phyloP scores from a whole-genome alignment of 2,113 vertebrate genomes.

The Ornithorhynchus anatinus region DNA sequence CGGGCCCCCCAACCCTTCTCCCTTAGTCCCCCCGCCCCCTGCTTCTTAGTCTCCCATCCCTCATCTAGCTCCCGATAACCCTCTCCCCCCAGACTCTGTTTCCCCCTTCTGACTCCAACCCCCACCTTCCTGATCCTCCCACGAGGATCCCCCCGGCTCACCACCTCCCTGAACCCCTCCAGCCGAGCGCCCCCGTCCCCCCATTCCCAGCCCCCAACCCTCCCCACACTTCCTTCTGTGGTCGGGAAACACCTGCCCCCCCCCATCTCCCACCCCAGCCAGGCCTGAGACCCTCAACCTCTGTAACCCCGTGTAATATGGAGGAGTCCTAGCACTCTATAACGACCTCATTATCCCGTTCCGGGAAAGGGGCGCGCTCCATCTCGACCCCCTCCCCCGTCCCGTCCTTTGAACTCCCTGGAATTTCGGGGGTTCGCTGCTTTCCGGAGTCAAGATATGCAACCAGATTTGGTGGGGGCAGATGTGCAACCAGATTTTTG shows the following conservation, averaged over 20 bases:
- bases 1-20: too few species aligned
- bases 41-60: slow-evolving; percentile 11
- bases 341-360: slow-evolving; percentile 35
- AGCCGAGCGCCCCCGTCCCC: slow-evolving; percentile 11
- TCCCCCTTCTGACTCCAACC: not conserved
- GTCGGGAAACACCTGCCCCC: too few species aligned
- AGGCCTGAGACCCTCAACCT: too few species aligned
- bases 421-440: not conserved
- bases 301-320: slow-evolving; percentile 59
- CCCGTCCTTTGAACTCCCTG: too few species aligned
- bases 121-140: slow-evolving; percentile 5
- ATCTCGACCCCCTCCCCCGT: not conserved
- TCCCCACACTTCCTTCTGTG: too few species aligned
- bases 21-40: too few species aligned
- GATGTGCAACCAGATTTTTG: not conserved
- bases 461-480: too few species aligned
- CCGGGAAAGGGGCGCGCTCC: slow-evolving; percentile 44
- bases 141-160: slow-evolving; percentile 2
- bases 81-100: not conserved
- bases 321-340: slow-evolving; percentile 61
- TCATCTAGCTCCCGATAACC: not conserved
- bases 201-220: slow-evolving; percentile 6
- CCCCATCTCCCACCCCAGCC: slow-evolving; percentile 19
- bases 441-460: too few species aligned
- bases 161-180: slow-evolving; percentile 35